Percentiles rank a stretch among this genome's conserved stretches.
Evolutionary conservation across 2,888 invertebrate genomes (phyloP).

Genomic region (Amorpha juglandis): DNA sequence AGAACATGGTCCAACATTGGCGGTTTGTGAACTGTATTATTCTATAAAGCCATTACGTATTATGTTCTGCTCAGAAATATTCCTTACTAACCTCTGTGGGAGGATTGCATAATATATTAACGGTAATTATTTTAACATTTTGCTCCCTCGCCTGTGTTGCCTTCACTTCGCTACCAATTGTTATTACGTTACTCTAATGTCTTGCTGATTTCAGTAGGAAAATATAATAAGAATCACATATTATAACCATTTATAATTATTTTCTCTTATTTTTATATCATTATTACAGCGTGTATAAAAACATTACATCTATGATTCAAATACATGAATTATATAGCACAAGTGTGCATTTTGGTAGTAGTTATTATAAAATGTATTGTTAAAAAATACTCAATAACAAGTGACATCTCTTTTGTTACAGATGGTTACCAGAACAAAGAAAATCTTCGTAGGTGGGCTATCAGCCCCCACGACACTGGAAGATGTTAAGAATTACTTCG

Average conservation of each 20-base stretch:
- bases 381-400: neutral
- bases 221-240: constrained; percentile 28
- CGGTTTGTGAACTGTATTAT: constrained; percentile 43
- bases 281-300: too few species aligned
- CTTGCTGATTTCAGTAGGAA: constrained; percentile 6
- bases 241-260: neutral
- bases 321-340: too few species aligned
- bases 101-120: constrained; percentile 75
- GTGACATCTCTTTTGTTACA: constrained; percentile 80
- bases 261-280: neutral
- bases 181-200: constrained; percentile 53
- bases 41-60: constrained; percentile 45
- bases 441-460: constrained; percentile 99
- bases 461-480: constrained; percentile 99
- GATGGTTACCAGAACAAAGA: constrained; percentile 99
- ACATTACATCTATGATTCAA: neutral
- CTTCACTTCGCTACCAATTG: constrained; percentile 51
- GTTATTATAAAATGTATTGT: neutral
- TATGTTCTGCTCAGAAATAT: constrained; percentile 62
- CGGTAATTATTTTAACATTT: constrained; percentile 73
- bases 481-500: constrained; percentile 99
- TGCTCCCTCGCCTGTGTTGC: constrained; percentile 47
- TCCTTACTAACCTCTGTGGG: constrained; percentile 55
- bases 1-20: constrained; percentile 39
- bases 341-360: neutral